These are phyloP conservation scores for Pungitius pungitius DNA, from an alignment of 2,113 vertebrate species.

Conservation along the genomic window DNA sequence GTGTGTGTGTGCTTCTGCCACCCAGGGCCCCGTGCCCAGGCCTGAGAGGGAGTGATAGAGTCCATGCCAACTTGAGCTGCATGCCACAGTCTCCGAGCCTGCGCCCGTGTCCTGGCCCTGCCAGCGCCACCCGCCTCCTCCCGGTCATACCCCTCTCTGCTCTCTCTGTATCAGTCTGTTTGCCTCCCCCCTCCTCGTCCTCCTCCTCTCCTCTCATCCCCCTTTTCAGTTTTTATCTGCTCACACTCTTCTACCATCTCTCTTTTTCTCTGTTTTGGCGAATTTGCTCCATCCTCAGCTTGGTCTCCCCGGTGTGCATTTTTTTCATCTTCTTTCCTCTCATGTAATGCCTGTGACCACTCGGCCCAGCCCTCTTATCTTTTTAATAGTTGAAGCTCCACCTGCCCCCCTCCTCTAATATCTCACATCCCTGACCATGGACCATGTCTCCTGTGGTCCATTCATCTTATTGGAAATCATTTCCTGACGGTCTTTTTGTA, in stretches of 20 bases:
- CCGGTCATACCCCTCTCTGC: slow-evolving; percentile 26
- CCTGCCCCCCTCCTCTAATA: slow-evolving; percentile 55
- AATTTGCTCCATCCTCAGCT: slow-evolving; percentile 51
- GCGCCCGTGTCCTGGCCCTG: slow-evolving; percentile 66
- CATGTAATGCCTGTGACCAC: slow-evolving; percentile 47
- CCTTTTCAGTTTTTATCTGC: slow-evolving; percentile 48
- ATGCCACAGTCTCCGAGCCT: slow-evolving; percentile 69
- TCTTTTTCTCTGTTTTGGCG: slow-evolving; percentile 45
- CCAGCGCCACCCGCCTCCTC: slow-evolving; percentile 46
- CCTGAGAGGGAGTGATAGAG: slow-evolving; percentile 79
- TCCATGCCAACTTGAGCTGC: slow-evolving; percentile 74
- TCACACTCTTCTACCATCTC: slow-evolving; percentile 42
- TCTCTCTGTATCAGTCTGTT: slow-evolving; percentile 48
- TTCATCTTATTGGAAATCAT: slow-evolving; percentile 37
- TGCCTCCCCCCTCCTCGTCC: slow-evolving; percentile 17
- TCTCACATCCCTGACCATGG: slow-evolving; percentile 22
- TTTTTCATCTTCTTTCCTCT: slow-evolving; percentile 15
- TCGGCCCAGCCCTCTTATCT: slow-evolving; percentile 48
- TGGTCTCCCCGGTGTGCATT: slow-evolving; percentile 32
- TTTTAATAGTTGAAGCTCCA: slow-evolving; percentile 38
- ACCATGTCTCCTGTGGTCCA: slow-evolving; percentile 30
- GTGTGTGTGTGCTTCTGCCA: slow-evolving; percentile 44
- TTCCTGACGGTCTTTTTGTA: slow-evolving; percentile 29
- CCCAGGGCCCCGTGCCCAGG: slow-evolving; percentile 72
- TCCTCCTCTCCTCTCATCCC: slow-evolving; percentile 29